These are phyloP conservation scores for Tipula confusa DNA, from an alignment of 2,888 invertebrate species.

Conservation along the genomic window DNA sequence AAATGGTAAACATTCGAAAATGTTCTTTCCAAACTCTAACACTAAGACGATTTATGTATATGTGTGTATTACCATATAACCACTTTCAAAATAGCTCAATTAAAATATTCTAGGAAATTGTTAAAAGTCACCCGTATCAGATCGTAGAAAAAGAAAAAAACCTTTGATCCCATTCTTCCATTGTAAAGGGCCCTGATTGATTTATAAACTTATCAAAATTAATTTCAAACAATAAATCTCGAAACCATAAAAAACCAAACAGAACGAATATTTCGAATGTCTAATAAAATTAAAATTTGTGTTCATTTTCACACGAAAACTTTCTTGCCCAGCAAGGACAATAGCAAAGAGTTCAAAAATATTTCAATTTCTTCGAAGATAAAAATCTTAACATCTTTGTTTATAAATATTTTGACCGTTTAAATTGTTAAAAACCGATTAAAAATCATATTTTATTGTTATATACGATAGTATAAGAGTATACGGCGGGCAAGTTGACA, in stretches of 20 bases:
- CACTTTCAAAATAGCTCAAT: not conserved
- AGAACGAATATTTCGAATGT: not conserved
- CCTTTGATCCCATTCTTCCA: not conserved
- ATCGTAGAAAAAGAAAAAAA: not conserved
- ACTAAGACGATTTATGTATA: too few species aligned
- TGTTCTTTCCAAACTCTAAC: too few species aligned
- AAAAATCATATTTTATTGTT: not conserved
- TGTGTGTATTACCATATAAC: too few species aligned
- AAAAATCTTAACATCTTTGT: not conserved
- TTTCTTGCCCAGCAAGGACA: not conserved
- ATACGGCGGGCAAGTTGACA: not conserved
- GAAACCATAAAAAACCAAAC: not conserved
- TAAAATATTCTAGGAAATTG: not conserved
- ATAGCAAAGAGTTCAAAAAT: not conserved
- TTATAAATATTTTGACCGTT: not conserved
- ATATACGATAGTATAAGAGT: not conserved
- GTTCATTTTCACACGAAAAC: not conserved
- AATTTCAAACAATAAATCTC: constrained; percentile 3
- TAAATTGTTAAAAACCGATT: not conserved
- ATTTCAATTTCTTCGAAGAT: constrained; percentile 12
- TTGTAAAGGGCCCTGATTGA: not conserved
- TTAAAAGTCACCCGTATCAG: not conserved
- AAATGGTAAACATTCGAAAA: too few species aligned
- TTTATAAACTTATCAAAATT: not conserved
- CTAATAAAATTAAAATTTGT: not conserved